A percentile compares a stretch with the other conserved stretches of the same genome.
Conservation (phyloP, 2,113 vertebrate species). For the Stegostoma tigrinum region DNA sequence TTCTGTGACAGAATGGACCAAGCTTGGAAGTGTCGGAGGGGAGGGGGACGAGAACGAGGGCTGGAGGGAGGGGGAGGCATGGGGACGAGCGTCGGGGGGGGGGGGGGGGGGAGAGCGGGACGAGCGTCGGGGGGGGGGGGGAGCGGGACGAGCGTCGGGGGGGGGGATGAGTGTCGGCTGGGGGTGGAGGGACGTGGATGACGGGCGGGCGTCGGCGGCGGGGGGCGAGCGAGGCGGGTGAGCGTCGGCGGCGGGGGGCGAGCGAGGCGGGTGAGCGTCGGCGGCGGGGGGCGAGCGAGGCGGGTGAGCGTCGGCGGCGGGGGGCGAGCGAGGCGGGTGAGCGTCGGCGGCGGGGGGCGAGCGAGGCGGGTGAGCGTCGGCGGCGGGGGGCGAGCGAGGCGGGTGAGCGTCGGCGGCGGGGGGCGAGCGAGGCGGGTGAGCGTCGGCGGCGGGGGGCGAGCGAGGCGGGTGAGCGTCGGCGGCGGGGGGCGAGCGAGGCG, state of each 20-base stretch:
- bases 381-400: slow-evolving; percentile 45
- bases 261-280: slow-evolving; percentile 56
- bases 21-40: not conserved
- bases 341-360: too few relatives aligned
- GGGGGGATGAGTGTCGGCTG: too few relatives aligned
- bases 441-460: too few relatives aligned
- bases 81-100: not conserved
- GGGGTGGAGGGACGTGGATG: not conserved
- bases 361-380: slow-evolving; percentile 64
- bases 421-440: too few relatives aligned
- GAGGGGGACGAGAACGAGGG: too few relatives aligned
- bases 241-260: slow-evolving; percentile 54
- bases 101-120: too few relatives aligned
- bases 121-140: not conserved
- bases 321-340: too few relatives aligned
- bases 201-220: slow-evolving; percentile 44
- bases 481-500: slow-evolving; percentile 51
- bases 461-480: too few relatives aligned
- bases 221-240: slow-evolving; percentile 60
- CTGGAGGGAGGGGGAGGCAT: not conserved
- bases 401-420: slow-evolving; percentile 51
- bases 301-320: too few relatives aligned
- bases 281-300: not conserved
- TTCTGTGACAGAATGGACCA: not conserved
- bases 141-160: not conserved